Base-by-base conservation (phyloP, 35 echinoderm and acorn worm genomes). In the Lytechinus pictus region DNA sequence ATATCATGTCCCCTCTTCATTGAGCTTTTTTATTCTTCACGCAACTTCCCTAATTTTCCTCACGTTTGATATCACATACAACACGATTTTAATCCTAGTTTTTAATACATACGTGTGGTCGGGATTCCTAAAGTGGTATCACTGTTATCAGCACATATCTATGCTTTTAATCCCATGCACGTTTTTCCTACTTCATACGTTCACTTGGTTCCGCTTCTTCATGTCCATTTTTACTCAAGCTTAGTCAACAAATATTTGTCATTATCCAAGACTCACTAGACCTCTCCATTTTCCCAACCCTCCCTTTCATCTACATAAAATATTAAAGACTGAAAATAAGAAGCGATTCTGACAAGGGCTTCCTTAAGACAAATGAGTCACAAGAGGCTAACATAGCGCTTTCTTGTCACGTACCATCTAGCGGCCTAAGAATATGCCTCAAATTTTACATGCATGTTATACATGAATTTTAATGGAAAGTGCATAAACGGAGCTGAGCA, bases 401-500 rank as follows among this genome's bases (percentile, higher is more conserved):
- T 79, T 79, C 66, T 24, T 79, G 66, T 79, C 66, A 79, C 66
- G 66, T 79, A 79, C 66, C 66, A 79, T 79, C 66, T 79, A 79
- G 19, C 66, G 19, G 19, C 66, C 66, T 5, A 24, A 24, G 66
- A 79, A 79, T 79, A 79, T 79, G 66, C 66, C 66, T 79, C 66
- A 79, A 79, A n/a, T 79, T 79, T 79, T 16, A 24, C 66, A 79
- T 27, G 66, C 66, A 79, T 79, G 66, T 79, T 24, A 79, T 79
- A 79, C 66, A 79, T 79, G 66, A 79, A 79, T 79, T 79, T 79
- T 79, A 79, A 79, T 79, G 66, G 66, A 79, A 79, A 79, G 66
- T 79, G 66, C 66, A 79, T 79, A 79, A 79, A 79, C 66, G 66
- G 66, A 24, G 66, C 66, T 79, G 66, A 79, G 66, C 66, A 79